Conservation (phyloP, 2,113 vertebrate species). For the Agapornis roseicollis region DNA sequence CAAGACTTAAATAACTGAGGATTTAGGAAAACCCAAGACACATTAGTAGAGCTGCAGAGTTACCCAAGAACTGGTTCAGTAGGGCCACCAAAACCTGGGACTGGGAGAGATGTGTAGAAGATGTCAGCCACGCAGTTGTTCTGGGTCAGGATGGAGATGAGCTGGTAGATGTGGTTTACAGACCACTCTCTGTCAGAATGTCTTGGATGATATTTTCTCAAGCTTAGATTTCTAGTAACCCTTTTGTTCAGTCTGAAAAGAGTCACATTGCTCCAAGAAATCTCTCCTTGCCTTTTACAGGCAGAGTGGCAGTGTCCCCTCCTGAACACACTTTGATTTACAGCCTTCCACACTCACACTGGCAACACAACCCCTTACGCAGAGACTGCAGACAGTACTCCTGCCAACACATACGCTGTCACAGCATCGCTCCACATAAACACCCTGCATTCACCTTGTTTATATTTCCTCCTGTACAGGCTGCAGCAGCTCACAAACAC, state of each 20-base stretch:
- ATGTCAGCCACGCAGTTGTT: background rate
- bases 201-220: background rate
- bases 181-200: background rate
- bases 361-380: background rate
- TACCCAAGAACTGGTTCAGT: background rate
- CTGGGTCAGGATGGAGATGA: background rate
- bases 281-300: background rate
- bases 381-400: conserved; percentile 19
- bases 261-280: background rate
- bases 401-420: conserved; percentile 7
- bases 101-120: background rate
- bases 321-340: conserved; percentile 38
- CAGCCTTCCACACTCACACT: background rate
- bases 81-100: background rate
- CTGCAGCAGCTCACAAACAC: background rate
- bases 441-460: conserved; percentile 36
- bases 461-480: background rate
- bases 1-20: background rate
- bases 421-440: conserved; percentile 17
- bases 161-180: background rate
- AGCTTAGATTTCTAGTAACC: background rate
- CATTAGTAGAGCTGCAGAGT: background rate
- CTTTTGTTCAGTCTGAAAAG: background rate
- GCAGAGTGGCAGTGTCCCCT: conserved; percentile 43
- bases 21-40: background rate